Evolutionary conservation across 2,797 vertebrate genomes (phyloP), one percentile per base, ranked within the genome.

Genomic region (Lithobates pipiens): DNA sequence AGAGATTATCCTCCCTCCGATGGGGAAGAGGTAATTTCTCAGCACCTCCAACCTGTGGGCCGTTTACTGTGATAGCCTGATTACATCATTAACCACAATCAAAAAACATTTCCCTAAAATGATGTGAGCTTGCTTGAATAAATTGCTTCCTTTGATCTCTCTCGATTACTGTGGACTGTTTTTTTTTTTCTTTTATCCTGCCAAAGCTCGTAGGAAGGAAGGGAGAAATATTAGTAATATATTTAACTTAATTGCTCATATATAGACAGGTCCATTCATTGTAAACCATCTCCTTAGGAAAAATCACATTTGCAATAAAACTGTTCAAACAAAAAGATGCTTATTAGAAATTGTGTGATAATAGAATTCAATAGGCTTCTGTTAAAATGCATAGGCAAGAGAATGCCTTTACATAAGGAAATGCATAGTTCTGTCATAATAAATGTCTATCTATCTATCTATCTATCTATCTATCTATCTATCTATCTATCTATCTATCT

Each of bases 21-120:
- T 90, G 85, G 89, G 77, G 89, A 91, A 90, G 89, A 89, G 89
- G 80, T 85, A 92, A n/a, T 90, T 91, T 90, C 89, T 87, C 89
- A 88, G 86, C 87, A 93, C 88, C 89, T 91, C 77, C 88, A 93
- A 93, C 90, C 93, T 93, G 88, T 92, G 92, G 91, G 87, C 89
- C 89, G 90, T 92, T 92, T 93, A 91, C 91, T 92, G 79, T 87
- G 81, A 87, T 83, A 88, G 86, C 90, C 95, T 95, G 94, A 95
- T 95, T 95, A 94, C 93, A 94, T 94, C 93, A 95, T 95, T 95
- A 95, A 90, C 89, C 91, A 94, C 92, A 95, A 95, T 95, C 91
- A 95, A 94, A 82, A 89, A 94, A 93, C 91, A 94, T 93, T 94
- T 93, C 90, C 90, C 88, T 85, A 90, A 92, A 93, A 94, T 93